These are phyloP conservation scores for Masticophis lateralis DNA, from an alignment of 2,797 vertebrate species.

Conservation along the genomic window DNA sequence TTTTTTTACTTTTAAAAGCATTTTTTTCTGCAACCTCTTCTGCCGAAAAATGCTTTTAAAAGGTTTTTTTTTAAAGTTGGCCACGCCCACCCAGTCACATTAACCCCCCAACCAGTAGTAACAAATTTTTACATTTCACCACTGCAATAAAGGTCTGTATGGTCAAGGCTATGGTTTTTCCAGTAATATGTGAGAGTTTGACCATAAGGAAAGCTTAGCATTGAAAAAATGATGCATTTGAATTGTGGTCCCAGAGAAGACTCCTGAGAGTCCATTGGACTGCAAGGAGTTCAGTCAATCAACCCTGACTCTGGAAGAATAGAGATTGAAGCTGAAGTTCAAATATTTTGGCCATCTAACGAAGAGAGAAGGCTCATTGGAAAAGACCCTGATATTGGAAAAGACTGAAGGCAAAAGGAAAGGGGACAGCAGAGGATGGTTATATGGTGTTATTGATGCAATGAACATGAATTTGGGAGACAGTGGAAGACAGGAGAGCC, in stretches of 20 bases:
- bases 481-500: background rate
- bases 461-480: background rate
- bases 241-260: background rate
- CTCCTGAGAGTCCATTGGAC: background rate
- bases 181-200: background rate
- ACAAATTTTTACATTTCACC: no score
- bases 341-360: background rate
- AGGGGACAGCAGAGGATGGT: background rate
- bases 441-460: background rate
- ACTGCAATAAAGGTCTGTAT: background rate
- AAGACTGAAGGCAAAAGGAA: background rate
- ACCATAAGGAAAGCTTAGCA: background rate
- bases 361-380: background rate
- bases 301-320: background rate
- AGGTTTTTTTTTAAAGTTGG: no score
- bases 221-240: background rate
- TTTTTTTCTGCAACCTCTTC: no score
- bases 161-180: background rate
- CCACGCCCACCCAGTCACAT: no score
- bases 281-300: background rate
- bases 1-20: no score
- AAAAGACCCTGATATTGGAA: background rate
- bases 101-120: no score
- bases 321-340: background rate
- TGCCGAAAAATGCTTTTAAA: no score